Conservation (phyloP, 2,888 invertebrate genomes). For the Colletes collaris region DNA sequence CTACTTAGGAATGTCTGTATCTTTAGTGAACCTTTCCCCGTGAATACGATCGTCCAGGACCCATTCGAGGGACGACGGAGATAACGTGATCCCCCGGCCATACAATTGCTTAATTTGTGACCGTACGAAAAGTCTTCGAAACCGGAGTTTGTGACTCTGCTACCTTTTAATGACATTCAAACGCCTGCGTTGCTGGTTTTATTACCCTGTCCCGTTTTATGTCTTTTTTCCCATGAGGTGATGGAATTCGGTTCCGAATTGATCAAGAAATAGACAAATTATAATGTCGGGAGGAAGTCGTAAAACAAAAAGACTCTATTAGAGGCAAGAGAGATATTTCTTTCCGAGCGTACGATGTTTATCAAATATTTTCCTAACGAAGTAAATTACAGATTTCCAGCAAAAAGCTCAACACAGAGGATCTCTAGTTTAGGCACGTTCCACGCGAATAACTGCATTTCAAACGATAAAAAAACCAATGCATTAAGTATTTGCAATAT, state of each 20-base stretch:
- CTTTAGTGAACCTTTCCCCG: conserved; percentile 1
- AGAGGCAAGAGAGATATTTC: too few relatives aligned
- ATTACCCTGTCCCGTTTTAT: conserved; percentile 18
- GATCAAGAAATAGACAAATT: not conserved
- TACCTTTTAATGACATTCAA: conserved; percentile 20
- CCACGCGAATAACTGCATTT: not conserved
- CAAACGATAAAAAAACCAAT: not conserved
- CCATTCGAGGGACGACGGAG: not conserved
- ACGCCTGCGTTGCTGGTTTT: not conserved
- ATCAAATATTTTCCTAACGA: too few relatives aligned
- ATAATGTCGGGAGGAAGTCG: too few relatives aligned
- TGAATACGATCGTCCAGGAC: not conserved
- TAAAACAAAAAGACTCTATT: too few relatives aligned
- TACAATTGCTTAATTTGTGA: conserved; percentile 33
- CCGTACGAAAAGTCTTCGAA: not conserved
- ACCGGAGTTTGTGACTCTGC: not conserved
- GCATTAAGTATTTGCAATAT: conserved; percentile 15
- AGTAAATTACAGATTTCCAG: not conserved
- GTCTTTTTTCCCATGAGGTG: not conserved
- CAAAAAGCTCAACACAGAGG: not conserved
- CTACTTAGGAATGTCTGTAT: conserved; percentile 15
- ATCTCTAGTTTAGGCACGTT: conserved; percentile 10
- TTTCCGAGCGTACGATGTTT: too few relatives aligned
- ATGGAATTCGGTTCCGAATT: not conserved
- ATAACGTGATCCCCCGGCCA: conserved; percentile 6